Base-by-base conservation (phyloP, 1,140 invertebrate genomes). In the Orius insidiosus region DNA sequence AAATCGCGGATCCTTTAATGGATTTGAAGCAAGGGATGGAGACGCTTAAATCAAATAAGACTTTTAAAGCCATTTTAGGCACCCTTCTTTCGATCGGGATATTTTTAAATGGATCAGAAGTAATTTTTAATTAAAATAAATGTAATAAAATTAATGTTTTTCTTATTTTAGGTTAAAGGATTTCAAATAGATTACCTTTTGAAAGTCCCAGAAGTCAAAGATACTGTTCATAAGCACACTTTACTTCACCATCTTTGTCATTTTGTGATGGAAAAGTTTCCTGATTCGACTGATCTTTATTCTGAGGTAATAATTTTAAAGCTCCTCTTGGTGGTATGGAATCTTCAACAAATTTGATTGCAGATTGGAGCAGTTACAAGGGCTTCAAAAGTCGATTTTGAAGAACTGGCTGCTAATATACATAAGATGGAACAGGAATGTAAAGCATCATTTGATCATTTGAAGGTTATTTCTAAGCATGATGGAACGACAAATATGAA, bases 171-270 rank as follows among this genome's bases (percentile, higher is more conserved):
- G 72, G 84, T 87, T 9, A 93, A 93, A 70, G 96, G 93, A 18
- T 99, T 99, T 66, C 88, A 95, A 63, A 76, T 99, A 53, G 95
- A 98, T 57, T 99, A 98, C 64, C 68, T 99, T 53, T 74, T 88
- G 37, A 97, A 97, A 74, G 88, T 97, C 54, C 90, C 94, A 54
- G 96, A 98, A 73, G 93, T 99, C 1, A 98, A 98, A 68, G 94
- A 98, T 63, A 97, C 94, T 0, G 88, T 97, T 18, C 89, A 98
- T 63, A 98, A 98, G 64, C 92, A 98, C 65, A 93, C 93, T 15
- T 68, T 98, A 46, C 71, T 98, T 33, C 89, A 98, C 65, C 95
- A 99, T 68, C 70, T 98, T 43, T 97, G 92, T 64, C 85, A 89
- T 61, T 93, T 96, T 70, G 88, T 99, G 40, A 84, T 95, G 67